Evolutionary conservation across 2,888 invertebrate species (phyloP).

Genomic region (Tetanocera ferruginea): DNA sequence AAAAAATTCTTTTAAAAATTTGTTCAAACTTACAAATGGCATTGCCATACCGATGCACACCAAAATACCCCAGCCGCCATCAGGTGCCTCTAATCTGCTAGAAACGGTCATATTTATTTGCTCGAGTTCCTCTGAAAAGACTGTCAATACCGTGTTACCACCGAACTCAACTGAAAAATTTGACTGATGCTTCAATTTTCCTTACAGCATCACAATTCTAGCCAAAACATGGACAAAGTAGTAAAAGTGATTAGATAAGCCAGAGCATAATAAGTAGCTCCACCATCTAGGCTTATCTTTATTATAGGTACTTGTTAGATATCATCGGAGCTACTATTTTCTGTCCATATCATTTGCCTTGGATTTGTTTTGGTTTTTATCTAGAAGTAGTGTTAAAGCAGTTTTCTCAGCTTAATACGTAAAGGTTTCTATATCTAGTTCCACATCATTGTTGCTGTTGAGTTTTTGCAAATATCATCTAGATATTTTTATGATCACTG

Average conservation of each 20-base stretch:
- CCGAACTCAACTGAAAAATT: neutral
- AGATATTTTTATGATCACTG: neutral
- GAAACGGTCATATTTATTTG: conserved; percentile 44
- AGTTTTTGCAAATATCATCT: neutral
- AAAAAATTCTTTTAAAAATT: neutral
- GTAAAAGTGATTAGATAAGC: neutral
- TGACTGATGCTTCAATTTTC: neutral
- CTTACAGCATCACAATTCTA: neutral
- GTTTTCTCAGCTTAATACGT: no score
- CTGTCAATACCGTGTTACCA: neutral
- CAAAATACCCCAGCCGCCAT: conserved; percentile 87
- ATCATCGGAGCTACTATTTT: no score
- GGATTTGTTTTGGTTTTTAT: no score
- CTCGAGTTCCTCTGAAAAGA: neutral
- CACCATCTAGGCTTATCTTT: neutral
- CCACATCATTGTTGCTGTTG: no score
- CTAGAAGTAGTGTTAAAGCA: no score
- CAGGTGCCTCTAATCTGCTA: conserved; percentile 72
- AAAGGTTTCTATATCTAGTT: no score
- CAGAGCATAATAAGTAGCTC: neutral
- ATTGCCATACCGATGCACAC: conserved; percentile 81
- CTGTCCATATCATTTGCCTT: no score
- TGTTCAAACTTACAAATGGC: conserved; percentile 77
- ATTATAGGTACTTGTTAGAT: no score
- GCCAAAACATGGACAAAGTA: neutral